Conservation (phyloP, 2,797 vertebrate species). For the Chelmon rostratus region DNA sequence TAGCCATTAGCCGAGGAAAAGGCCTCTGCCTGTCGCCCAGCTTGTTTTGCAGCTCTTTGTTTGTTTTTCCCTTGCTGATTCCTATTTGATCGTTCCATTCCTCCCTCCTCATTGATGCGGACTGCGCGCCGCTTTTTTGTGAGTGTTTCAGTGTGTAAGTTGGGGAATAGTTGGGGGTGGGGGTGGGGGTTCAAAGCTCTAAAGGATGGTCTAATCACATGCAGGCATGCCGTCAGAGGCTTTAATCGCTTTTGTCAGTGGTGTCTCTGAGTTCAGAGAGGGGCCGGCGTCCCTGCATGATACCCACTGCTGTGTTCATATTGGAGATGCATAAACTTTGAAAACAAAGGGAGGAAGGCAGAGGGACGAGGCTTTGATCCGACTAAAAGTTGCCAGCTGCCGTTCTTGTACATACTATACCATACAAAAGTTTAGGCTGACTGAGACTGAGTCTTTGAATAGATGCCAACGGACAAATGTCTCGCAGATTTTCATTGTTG, state of each 20-base stretch:
- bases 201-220: constrained; percentile 73
- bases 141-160: constrained; percentile 44
- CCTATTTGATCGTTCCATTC: constrained; percentile 63
- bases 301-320: constrained; percentile 59
- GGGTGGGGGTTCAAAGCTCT: constrained; percentile 61
- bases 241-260: constrained; percentile 78
- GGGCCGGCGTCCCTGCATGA: constrained; percentile 60
- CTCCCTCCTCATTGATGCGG: constrained; percentile 54
- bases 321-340: constrained; percentile 65
- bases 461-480: constrained; percentile 54
- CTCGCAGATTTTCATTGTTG: constrained; percentile 33
- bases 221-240: constrained; percentile 66
- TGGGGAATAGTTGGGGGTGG: constrained; percentile 36
- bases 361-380: constrained; percentile 68
- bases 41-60: constrained; percentile 77
- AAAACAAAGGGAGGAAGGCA: constrained; percentile 67
- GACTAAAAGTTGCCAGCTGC: constrained; percentile 59
- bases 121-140: constrained; percentile 44
- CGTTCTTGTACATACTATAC: constrained; percentile 40
- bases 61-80: constrained; percentile 74
- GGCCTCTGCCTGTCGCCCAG: constrained; percentile 63
- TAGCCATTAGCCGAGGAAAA: constrained; percentile 74
- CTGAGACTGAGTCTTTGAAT: constrained; percentile 51
- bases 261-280: constrained; percentile 74
- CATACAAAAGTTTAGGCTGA: constrained; percentile 44